A percentile compares a stretch with the other conserved stretches of the same genome.
These are phyloP conservation scores for Myotis brandtii DNA, from an alignment of 2,113 vertebrate species.

Conservation along the genomic window DNA sequence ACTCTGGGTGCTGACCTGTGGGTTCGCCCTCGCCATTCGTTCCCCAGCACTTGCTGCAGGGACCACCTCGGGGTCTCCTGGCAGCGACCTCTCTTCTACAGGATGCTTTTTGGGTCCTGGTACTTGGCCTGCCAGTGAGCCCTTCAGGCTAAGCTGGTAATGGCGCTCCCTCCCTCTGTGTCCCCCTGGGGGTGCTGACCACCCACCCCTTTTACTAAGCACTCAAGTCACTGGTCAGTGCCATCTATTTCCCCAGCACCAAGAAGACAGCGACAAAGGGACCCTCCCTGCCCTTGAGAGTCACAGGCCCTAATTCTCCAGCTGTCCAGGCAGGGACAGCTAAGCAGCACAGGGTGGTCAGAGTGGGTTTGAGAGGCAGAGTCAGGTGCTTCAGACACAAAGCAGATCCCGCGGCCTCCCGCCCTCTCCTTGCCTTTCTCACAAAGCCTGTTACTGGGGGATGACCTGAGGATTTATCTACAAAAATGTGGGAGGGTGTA, in stretches of 20 bases:
- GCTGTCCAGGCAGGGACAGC: background rate
- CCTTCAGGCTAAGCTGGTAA: background rate
- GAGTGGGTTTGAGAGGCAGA: background rate
- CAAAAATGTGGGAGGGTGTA: background rate
- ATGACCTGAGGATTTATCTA: accelerated
- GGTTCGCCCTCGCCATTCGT: background rate
- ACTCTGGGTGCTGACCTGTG: background rate
- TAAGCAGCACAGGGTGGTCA: accelerated
- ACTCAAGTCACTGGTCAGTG: background rate
- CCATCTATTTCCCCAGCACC: background rate
- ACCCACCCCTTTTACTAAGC: background rate
- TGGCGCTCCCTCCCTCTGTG: background rate
- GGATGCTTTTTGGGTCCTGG: background rate
- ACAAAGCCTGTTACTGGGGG: too few species aligned
- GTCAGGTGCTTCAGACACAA: background rate
- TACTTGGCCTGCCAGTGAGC: background rate
- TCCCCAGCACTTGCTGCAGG: background rate
- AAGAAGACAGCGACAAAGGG: background rate
- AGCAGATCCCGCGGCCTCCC: background rate
- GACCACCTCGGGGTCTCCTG: background rate
- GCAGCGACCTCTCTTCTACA: background rate
- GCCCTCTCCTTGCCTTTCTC: too few species aligned
- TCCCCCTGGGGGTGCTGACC: background rate
- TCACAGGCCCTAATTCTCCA: background rate
- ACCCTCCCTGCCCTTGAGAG: background rate